Evolutionary conservation across 1,140 invertebrate species (phyloP).

Genomic region (Bombus waltoni): DNA sequence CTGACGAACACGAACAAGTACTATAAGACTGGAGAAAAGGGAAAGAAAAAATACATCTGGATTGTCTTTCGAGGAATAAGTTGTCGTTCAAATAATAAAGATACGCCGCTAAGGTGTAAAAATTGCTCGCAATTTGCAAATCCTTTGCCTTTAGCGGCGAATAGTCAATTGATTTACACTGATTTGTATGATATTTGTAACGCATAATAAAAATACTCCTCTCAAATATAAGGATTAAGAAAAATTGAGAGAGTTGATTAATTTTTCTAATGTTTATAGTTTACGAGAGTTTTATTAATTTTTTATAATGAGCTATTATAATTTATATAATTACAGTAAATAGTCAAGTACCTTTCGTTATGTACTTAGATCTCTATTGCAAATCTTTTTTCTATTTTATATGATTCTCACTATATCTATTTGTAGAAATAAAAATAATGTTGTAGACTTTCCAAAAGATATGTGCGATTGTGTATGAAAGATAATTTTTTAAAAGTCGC

Average conservation of each 20-base stretch:
- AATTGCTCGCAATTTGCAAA: not conserved
- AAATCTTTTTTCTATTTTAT: not conserved
- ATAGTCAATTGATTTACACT: not conserved
- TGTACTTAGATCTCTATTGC: not conserved
- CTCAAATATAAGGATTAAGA: not conserved
- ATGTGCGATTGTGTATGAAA: not conserved
- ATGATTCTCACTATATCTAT: not conserved
- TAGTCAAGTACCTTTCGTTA: not conserved
- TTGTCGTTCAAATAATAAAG: not conserved
- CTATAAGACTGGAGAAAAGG: not conserved
- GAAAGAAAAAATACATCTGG: not conserved
- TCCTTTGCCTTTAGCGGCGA: too few species aligned
- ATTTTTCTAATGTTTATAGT: too few species aligned
- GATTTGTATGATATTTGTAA: not conserved
- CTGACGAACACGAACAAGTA: slow-evolving; percentile 4
- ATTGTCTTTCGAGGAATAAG: not conserved
- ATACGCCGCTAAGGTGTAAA: not conserved
- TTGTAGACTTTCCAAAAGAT: not conserved
- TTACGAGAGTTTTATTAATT: too few species aligned
- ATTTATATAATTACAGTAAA: not conserved
- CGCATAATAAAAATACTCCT: not conserved
- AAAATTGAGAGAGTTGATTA: not conserved
- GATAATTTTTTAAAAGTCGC: not conserved
- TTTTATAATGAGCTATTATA: not conserved
- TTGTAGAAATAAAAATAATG: not conserved